Percentiles rank a stretch among this genome's conserved stretches.
phyloP scores from a whole-genome alignment of 2,113 vertebrate species.

The Siphamia tubifer region DNA sequence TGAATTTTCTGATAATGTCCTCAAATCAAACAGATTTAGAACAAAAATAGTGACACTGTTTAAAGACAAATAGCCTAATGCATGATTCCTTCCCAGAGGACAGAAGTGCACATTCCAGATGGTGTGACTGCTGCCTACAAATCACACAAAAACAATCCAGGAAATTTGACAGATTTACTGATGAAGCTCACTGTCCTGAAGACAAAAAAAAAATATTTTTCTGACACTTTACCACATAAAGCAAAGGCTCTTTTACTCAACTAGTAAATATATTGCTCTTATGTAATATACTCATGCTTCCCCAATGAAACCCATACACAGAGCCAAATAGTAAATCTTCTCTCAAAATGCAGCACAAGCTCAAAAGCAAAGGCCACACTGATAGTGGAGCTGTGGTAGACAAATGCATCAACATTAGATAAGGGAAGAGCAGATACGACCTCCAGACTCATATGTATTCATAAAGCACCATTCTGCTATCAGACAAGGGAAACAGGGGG shows the following conservation, averaged over 20 bases:
- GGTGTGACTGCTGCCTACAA: not conserved
- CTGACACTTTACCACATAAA: not conserved
- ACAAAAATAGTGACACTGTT: no score
- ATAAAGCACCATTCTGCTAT: no score
- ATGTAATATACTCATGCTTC: not conserved
- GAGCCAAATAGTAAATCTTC: not conserved
- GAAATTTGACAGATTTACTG: not conserved
- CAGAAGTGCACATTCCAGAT: no score
- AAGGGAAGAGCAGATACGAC: slow-evolving; percentile 47
- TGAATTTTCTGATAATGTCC: no score
- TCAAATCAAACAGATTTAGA: no score
- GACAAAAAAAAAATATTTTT: not conserved
- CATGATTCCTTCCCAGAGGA: no score
- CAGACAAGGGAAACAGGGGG: no score
- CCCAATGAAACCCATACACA: not conserved
- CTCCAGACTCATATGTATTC: no score
- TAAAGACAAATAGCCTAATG: no score
- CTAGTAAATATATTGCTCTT: not conserved
- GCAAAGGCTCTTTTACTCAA: not conserved
- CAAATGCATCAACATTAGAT: slow-evolving; percentile 80
- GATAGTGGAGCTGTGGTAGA: slow-evolving; percentile 62
- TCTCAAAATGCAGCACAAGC: slow-evolving; percentile 7
- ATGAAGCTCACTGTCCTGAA: slow-evolving; percentile 7
- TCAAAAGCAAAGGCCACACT: slow-evolving; percentile 81
- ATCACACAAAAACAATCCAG: not conserved